Conservation (phyloP, 1,140 invertebrate genomes). For the Heliconius hermathena region DNA sequence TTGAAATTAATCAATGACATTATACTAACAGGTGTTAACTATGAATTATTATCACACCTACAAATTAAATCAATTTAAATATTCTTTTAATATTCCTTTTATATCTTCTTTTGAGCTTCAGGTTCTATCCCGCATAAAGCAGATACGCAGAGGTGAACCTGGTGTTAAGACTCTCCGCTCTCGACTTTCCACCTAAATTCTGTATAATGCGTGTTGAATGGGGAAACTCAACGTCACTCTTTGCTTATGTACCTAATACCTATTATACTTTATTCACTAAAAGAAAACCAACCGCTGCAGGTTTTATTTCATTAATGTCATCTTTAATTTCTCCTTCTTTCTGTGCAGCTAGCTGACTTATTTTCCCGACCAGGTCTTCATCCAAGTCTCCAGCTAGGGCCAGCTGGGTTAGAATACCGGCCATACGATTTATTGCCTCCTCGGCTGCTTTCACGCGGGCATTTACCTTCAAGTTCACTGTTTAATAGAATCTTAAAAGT, state of each 20-base stretch:
- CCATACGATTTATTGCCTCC: conserved; percentile 54
- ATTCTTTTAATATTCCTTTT: too few species aligned
- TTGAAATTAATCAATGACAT: too few species aligned
- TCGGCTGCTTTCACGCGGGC: conserved; percentile 64
- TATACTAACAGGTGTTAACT: too few species aligned
- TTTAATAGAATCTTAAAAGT: not conserved
- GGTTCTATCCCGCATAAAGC: too few species aligned
- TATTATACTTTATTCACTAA: not conserved
- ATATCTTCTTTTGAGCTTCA: too few species aligned
- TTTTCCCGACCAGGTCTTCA: conserved; percentile 27
- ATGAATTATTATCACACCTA: too few species aligned
- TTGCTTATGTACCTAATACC: not conserved
- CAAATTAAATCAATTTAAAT: too few species aligned
- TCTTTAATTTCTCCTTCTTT: conserved; percentile 4
- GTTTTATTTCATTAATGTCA: not conserved
- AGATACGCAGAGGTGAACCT: too few species aligned
- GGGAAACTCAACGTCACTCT: not conserved
- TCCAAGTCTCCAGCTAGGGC: conserved; percentile 54
- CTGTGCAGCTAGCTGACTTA: not conserved
- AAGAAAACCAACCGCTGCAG: conserved; percentile 6
- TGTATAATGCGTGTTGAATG: too few species aligned
- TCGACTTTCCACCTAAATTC: not conserved
- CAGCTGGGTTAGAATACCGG: conserved; percentile 56
- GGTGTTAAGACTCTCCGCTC: too few species aligned
- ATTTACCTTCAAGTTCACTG: conserved; percentile 46